phyloP scores from a whole-genome alignment of 2,113 vertebrate genomes.

The Thomomys bottae region DNA sequence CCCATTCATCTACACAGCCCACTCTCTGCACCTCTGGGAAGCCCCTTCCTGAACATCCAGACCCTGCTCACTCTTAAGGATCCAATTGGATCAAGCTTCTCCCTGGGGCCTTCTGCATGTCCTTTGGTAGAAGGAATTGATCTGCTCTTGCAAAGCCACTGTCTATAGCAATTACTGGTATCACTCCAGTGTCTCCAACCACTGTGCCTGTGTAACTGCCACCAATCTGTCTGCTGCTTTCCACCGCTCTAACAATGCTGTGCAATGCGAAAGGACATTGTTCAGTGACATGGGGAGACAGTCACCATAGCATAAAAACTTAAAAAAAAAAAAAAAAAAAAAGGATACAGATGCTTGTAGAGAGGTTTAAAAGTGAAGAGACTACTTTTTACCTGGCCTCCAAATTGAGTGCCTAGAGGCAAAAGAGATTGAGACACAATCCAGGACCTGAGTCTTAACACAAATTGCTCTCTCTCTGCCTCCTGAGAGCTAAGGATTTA shows the following conservation, averaged over 20 bases:
- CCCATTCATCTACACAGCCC: neutral
- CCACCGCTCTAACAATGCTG: neutral
- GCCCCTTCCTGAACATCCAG: neutral
- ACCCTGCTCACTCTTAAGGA: neutral
- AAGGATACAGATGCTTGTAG: neutral
- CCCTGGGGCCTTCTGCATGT: neutral
- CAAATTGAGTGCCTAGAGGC: slow-evolving; percentile 15
- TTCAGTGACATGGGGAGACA: neutral
- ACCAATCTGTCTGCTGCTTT: neutral
- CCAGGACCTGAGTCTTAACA: slow-evolving; percentile 28
- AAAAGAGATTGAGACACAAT: slow-evolving; percentile 50
- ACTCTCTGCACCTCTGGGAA: neutral
- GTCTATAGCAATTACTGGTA: neutral
- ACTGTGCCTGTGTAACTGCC: neutral
- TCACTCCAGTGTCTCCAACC: neutral
- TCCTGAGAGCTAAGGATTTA: slow-evolving; percentile 48
- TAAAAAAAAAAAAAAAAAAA: too few species aligned
- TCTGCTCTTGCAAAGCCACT: neutral
- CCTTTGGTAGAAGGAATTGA: neutral
- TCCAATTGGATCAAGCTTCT: too few species aligned
- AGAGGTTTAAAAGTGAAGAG: neutral
- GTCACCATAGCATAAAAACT: neutral
- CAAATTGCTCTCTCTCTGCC: slow-evolving; percentile 42
- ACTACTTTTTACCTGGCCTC: slow-evolving; percentile 25
- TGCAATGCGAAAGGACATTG: neutral